A percentile compares a stretch with the other conserved stretches of the same genome.
Evolutionary conservation across 2,888 invertebrate species (phyloP).

Genomic region (Tipula helvola): DNA sequence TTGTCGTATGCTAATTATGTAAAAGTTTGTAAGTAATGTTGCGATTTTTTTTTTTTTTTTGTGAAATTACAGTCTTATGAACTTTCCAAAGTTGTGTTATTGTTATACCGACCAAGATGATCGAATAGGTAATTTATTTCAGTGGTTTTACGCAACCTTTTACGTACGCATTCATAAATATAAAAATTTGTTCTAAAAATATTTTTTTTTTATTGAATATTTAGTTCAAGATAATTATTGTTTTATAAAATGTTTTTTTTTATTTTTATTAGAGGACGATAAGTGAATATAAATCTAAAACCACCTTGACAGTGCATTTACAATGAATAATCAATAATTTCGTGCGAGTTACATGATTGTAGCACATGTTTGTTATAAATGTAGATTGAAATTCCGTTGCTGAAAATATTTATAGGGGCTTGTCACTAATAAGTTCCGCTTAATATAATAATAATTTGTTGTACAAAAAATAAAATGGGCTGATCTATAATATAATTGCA

Average conservation of each 20-base stretch:
- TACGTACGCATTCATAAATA: background rate
- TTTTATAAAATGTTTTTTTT: background rate
- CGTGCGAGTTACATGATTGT: background rate
- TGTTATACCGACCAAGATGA: background rate
- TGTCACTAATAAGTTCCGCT: background rate
- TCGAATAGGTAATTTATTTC: background rate
- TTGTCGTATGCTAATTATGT: background rate
- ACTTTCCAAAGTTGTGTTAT: background rate
- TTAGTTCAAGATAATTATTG: background rate
- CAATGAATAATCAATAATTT: background rate
- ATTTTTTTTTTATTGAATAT: background rate
- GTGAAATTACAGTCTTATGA: background rate
- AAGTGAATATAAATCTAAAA: background rate
- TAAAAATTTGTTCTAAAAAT: background rate
- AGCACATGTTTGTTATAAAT: background rate
- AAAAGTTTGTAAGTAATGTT: background rate
- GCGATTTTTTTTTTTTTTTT: background rate
- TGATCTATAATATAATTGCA: background rate
- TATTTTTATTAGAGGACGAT: background rate
- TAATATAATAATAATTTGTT: background rate
- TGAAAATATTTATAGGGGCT: background rate
- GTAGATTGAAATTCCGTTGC: background rate
- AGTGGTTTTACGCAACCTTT: background rate
- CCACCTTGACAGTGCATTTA: background rate
- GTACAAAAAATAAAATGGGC: background rate